A percentile compares a stretch with the other conserved stretches of the same genome.
phyloP scores from a whole-genome alignment of 2,888 invertebrate genomes.

The Abrostola triplasia region DNA sequence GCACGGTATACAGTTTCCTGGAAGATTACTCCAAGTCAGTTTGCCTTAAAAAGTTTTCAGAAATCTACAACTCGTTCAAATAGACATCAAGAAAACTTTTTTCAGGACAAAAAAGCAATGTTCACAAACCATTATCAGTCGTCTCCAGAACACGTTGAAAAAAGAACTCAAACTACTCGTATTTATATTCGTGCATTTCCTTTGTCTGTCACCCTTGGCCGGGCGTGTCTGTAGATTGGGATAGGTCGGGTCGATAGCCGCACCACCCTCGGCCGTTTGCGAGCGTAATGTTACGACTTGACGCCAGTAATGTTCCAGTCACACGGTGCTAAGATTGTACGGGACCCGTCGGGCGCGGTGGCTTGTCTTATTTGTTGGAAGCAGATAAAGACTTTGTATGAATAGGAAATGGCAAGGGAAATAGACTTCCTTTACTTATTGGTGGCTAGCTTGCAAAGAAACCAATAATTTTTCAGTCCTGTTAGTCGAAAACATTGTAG shows the following conservation, averaged over 20 bases:
- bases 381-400: not conserved
- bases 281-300: slow-evolving; percentile 42
- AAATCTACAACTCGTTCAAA: too few species aligned
- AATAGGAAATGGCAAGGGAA: not conserved
- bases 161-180: not conserved
- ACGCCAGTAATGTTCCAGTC: slow-evolving; percentile 28
- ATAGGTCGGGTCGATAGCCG: slow-evolving; percentile 78
- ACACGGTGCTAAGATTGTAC: slow-evolving; percentile 40
- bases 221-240: slow-evolving; percentile 68
- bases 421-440: not conserved
- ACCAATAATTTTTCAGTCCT: too few species aligned
- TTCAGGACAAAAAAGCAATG: too few species aligned
- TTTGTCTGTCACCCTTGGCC: slow-evolving; percentile 59
- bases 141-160: not conserved
- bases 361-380: not conserved
- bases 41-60: too few species aligned
- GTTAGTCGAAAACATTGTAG: too few species aligned
- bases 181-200: slow-evolving; percentile 33
- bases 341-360: too few species aligned
- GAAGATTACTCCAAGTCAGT: too few species aligned
- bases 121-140: too few species aligned
- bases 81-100: too few species aligned
- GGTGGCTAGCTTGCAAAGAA: not conserved
- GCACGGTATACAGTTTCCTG: too few species aligned
- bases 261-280: slow-evolving; percentile 45